Base-by-base conservation (phyloP, 2,113 vertebrate species). In the Macaca mulatta region DNA sequence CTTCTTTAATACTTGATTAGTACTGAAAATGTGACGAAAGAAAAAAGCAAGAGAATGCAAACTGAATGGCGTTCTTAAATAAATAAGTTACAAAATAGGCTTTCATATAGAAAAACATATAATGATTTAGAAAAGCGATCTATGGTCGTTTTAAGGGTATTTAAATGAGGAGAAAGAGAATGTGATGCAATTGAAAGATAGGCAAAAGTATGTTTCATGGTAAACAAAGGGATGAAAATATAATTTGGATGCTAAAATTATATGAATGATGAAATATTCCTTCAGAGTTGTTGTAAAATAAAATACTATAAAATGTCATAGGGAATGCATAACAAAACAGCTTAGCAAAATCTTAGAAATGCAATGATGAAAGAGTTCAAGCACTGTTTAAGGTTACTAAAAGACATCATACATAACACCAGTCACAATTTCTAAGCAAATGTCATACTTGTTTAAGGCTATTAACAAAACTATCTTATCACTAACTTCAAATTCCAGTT, bases 261-360 rank as follows among this genome's bases (percentile, higher is more conserved):
- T 10, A 90, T 61, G 17, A 90, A 72, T 86, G 16, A 74, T 88
- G 77, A 80, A 95, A 40, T 64, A 90, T 4, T 75, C 52, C 80
- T 83, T 79, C 32, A 84, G 45, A 50, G 23, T 57, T 25, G 94
- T 0, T 70, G 13, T 80, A n/a, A 94, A 81, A 70, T 43, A 67
- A 82, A 90, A 92, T 8, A 45, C 40, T 72, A 11, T n/a, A 89
- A 91, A 35, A n/a, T 67, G 74, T 8, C 10, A 70, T 14, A 48
- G 16, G 9, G 20, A 78, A 3, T 64, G 4, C 8, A 67, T 18
- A 69, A 93, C 30, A 40, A 77, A 94, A 93, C 3, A 74, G 50
- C 14, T 93, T 70, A 69, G 16, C 27, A 70, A 96, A 92, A 93
- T 88, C 27, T 96, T 88, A 67, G 87, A 92, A 69, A 88, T 80